Evolutionary conservation across 2,113 vertebrate species (phyloP).

Genomic region (Sakesphorus luctuosus): DNA sequence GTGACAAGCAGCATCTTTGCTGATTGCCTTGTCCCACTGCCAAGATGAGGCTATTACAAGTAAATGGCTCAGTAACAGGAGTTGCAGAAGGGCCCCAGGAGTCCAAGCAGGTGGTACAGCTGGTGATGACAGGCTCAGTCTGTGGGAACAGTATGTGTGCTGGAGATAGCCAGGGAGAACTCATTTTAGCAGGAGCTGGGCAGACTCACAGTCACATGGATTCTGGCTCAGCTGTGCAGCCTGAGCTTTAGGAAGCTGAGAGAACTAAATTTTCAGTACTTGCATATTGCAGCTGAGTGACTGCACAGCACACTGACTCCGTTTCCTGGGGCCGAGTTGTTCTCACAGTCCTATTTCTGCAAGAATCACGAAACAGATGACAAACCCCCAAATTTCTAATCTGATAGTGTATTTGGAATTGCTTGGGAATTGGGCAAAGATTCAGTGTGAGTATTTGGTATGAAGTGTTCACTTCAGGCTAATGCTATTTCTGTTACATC

Average conservation of each 20-base stretch:
- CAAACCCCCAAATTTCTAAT: background rate
- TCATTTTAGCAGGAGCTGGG: slow-evolving; percentile 45
- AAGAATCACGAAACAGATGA: background rate
- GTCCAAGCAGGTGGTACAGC: slow-evolving; percentile 46
- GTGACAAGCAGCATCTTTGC: background rate
- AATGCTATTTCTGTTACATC: slow-evolving; percentile 47
- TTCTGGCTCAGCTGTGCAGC: slow-evolving; percentile 24
- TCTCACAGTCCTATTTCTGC: background rate
- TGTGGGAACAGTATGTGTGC: slow-evolving; percentile 52
- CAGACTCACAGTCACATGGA: slow-evolving; percentile 37
- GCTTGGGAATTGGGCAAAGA: background rate
- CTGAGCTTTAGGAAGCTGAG: background rate
- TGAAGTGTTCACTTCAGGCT: slow-evolving; percentile 13
- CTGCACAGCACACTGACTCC: background rate
- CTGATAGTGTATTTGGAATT: background rate
- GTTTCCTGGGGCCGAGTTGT: background rate
- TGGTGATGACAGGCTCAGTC: slow-evolving; percentile 27
- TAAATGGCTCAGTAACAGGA: background rate
- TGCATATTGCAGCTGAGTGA: background rate
- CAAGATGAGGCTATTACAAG: background rate
- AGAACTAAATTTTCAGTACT: background rate
- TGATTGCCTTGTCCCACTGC: background rate
- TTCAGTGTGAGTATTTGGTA: slow-evolving; percentile 1
- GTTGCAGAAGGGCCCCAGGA: background rate
- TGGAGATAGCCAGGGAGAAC: slow-evolving; percentile 30